Percentiles rank a stretch among this genome's conserved stretches.
These are phyloP conservation scores for Triplophysa dalaica DNA, from an alignment of 2,113 vertebrate species.

Conservation along the genomic window DNA sequence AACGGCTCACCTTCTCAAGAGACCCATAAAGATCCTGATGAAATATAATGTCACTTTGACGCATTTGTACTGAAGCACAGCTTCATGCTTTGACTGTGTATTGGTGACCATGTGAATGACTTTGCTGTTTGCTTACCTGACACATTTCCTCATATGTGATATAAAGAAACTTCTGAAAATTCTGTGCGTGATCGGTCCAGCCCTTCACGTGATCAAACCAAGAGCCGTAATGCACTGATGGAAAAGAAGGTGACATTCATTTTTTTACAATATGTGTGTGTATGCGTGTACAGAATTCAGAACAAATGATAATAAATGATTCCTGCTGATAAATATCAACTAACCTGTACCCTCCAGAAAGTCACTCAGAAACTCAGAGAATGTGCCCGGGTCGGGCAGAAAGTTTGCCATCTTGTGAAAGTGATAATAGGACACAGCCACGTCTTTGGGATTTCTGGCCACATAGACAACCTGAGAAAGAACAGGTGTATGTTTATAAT, in stretches of 20 bases:
- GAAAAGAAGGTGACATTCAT: not conserved
- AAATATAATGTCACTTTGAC: not conserved
- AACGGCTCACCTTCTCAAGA: constrained; percentile 68
- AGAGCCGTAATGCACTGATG: constrained; percentile 79
- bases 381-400: constrained; percentile 73
- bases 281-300: too few relatives aligned
- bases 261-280: not conserved
- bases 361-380: constrained; percentile 70
- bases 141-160: constrained; percentile 83
- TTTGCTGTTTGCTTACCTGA: constrained; percentile 65
- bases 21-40: constrained; percentile 72
- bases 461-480: constrained; percentile 80
- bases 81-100: not conserved
- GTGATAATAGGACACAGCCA: constrained; percentile 81
- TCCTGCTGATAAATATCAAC: constrained; percentile 18
- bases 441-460: constrained; percentile 85
- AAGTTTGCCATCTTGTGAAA: constrained; percentile 84
- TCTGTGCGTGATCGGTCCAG: constrained; percentile 72
- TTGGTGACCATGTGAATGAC: not conserved
- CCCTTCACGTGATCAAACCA: constrained; percentile 86
- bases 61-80: too few relatives aligned
- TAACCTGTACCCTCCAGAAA: constrained; percentile 79
- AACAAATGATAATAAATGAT: not conserved
- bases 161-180: constrained; percentile 71
- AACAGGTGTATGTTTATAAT: not conserved